Conservation (phyloP, 1,140 invertebrate species). For the Teleogryllus occipitalis region DNA sequence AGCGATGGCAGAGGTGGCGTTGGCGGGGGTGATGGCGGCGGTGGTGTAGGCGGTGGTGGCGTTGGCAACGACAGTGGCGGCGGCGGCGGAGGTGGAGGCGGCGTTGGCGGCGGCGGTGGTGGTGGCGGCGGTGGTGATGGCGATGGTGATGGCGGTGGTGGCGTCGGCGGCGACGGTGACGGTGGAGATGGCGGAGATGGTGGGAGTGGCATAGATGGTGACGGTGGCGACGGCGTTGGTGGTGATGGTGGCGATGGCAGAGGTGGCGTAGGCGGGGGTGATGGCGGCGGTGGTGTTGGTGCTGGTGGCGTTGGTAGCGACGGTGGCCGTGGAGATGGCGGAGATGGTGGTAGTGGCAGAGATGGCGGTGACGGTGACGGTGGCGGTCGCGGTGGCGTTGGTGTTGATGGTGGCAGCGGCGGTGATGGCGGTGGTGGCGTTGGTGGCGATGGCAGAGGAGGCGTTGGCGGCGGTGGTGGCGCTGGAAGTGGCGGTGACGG, state of each 20-base stretch:
- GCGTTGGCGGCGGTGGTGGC: no score
- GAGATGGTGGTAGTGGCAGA: not conserved
- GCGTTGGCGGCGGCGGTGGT: not conserved
- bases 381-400: no score
- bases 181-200: not conserved
- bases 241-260: not conserved
- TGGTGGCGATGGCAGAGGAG: no score
- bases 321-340: not conserved
- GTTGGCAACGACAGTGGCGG: not conserved
- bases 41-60: no score
- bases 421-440: no score
- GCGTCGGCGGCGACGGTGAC: not conserved
- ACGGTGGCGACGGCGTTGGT: not conserved
- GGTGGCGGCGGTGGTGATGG: not conserved
- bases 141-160: not conserved
- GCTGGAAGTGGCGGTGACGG: no score
- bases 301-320: not conserved
- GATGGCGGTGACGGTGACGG: no score
- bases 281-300: not conserved
- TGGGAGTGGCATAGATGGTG: not conserved
- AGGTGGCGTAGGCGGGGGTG: not conserved
- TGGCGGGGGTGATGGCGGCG: no score
- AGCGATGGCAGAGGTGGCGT: no score
- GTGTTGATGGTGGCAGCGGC: not conserved
- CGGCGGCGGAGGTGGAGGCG: no score